phyloP scores from a whole-genome alignment of 2,113 vertebrate species.

The Thamnaconus septentrionalis region DNA sequence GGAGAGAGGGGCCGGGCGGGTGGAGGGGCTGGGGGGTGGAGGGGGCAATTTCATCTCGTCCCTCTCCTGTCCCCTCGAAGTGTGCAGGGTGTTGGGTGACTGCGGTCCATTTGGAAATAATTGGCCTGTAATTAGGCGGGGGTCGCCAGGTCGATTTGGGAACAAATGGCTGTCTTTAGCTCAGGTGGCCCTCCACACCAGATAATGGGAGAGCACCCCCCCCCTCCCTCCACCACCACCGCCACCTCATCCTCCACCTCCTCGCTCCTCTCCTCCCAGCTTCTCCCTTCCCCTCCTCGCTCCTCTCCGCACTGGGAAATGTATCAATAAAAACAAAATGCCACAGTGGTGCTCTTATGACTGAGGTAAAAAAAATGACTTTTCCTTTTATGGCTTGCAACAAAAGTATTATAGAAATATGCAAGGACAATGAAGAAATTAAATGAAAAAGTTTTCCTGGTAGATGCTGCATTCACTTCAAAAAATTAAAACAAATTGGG shows the following conservation, averaged over 20 bases:
- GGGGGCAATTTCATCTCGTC: constrained; percentile 53
- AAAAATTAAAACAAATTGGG: too few species aligned
- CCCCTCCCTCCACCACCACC: constrained; percentile 53
- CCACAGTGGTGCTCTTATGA: not conserved
- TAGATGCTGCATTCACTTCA: not conserved
- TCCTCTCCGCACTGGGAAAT: constrained; percentile 3
- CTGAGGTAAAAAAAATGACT: not conserved
- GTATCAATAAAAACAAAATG: not conserved
- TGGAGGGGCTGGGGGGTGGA: too few species aligned
- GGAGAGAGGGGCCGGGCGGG: too few species aligned
- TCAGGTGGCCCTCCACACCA: constrained; percentile 79
- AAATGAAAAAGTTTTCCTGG: not conserved
- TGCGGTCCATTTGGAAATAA: constrained; percentile 80
- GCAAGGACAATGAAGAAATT: not conserved
- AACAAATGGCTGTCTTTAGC: constrained; percentile 86
- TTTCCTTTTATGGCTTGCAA: not conserved
- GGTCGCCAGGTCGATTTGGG: constrained; percentile 86
- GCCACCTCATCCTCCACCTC: constrained; percentile 60
- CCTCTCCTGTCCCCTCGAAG: constrained; percentile 60
- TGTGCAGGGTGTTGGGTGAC: constrained; percentile 65
- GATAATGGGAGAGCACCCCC: constrained; percentile 68
- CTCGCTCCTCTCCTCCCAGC: not conserved
- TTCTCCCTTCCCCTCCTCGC: constrained; percentile 22
- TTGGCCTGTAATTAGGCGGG: constrained; percentile 87
- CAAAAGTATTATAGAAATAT: not conserved